Base-by-base conservation (phyloP, 2,888 invertebrate genomes). In the Pyrrhosoma nymphula region DNA sequence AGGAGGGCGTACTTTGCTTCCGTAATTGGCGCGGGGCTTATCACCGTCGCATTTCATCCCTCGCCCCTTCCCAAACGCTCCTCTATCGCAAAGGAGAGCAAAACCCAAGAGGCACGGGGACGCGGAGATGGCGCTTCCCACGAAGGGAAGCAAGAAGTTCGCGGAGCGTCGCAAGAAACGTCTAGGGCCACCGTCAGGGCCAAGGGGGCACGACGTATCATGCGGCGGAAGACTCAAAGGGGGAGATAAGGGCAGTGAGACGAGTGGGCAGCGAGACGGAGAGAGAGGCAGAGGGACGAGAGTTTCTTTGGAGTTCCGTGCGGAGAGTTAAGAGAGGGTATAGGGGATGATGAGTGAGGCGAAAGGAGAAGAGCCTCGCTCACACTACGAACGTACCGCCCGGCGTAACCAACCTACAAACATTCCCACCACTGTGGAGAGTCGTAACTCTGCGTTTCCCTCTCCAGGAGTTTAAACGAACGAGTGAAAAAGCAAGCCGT, bases 21-120 rank as follows among this genome's bases (percentile, higher is more conserved):
- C 30, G 30, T 82, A 82, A 82, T 82, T 82, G 82, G 82, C 82
- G 82, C 82, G 82, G 82, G 82, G 82, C 82, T 82, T 82, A 82
- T 82, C 82, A 82, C 82, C 8, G 30, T 30, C 26, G 26, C 82
- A 82, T 82, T 82, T 82, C 82, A 82, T 35, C 82, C 82, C 82
- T 8, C 69, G 23, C 23, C 60, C 60, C 8, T 20, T 26, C 82
- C 30, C 30, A 16, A 35, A 26, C 60, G 20, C 60, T 12, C 60
- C 60, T 10, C 20, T 20, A 12, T 60, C 60, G 6, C 60, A 12
- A 60, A 2, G 60, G 35, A 26, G 82, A 26, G 82, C 82, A 82
- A 35, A 30, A 30, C 82, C 82, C 69, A 4, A 16, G 26, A 35
- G 30, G 35, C 16, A 14, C 2, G 35, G 35, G 16, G 16, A n/a